Percentiles rank a stretch among this genome's conserved stretches.
Conservation (phyloP, 2,797 vertebrate species). For the Danio choprae region DNA sequence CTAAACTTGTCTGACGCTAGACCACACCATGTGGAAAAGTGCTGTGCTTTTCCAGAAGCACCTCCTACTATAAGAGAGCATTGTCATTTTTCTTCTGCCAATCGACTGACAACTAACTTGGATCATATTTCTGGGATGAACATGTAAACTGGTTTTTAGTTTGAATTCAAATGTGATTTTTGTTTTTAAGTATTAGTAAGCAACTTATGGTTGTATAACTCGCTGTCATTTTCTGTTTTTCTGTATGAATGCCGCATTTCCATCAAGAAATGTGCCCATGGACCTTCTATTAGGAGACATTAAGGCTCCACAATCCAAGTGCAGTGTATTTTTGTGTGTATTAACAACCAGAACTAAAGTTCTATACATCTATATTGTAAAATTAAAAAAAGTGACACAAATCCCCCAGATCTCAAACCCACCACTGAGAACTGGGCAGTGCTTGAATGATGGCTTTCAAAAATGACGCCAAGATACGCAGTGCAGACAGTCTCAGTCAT, state of each 20-base stretch:
- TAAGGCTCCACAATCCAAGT: slow-evolving; percentile 64
- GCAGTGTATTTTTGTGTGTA: slow-evolving; percentile 75
- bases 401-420: not conserved
- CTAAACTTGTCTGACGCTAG: no score
- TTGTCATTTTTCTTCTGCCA: not conserved
- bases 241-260: not conserved
- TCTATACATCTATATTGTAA: slow-evolving; percentile 42
- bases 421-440: not conserved
- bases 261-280: slow-evolving; percentile 20
- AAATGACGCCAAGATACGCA: slow-evolving; percentile 37
- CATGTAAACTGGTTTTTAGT: not conserved
- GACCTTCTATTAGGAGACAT: slow-evolving; percentile 65
- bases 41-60: not conserved
- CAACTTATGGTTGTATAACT: not conserved
- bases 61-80: not conserved
- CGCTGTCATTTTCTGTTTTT: not conserved
- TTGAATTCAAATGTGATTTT: not conserved
- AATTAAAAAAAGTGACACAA: slow-evolving; percentile 36
- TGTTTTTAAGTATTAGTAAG: not conserved
- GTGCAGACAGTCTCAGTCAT: slow-evolving; percentile 22
- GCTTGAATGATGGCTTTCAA: slow-evolving; percentile 40
- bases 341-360: slow-evolving; percentile 56
- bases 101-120: not conserved
- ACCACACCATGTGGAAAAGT: no score
- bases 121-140: not conserved